A percentile compares a stretch with the other conserved stretches of the same genome.
Evolutionary conservation across 2,113 vertebrate genomes (phyloP).

Genomic region (Pollimyrus isidori): DNA sequence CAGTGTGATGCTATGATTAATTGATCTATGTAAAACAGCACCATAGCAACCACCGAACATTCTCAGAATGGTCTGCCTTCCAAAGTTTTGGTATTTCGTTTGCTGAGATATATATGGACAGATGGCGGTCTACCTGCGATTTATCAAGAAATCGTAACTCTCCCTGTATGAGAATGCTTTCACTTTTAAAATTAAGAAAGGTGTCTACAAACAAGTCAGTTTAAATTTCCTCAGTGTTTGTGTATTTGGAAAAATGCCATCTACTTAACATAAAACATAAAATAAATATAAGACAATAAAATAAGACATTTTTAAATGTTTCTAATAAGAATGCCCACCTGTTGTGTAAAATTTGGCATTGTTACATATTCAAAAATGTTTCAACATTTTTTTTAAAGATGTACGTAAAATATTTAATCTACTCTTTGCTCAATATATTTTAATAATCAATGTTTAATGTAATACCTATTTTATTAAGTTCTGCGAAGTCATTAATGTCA

Average conservation of each 20-base stretch:
- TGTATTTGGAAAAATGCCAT: background rate
- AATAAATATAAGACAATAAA: background rate
- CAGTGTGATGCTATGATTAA: background rate
- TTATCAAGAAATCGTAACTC: background rate
- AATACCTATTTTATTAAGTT: background rate
- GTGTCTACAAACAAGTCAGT: background rate
- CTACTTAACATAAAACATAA: background rate
- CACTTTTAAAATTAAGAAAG: background rate
- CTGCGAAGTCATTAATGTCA: background rate
- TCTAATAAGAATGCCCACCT: background rate
- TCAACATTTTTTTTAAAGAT: background rate
- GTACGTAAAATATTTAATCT: background rate
- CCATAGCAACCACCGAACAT: background rate
- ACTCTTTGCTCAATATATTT: background rate
- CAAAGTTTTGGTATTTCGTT: background rate
- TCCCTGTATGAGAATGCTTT: background rate
- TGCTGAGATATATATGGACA: background rate
- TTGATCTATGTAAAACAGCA: background rate
- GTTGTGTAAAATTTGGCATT: background rate
- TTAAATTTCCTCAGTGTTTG: background rate
- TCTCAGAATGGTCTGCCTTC: background rate
- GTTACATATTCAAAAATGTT: background rate
- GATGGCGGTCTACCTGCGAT: background rate
- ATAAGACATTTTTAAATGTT: background rate
- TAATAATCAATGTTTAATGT: background rate